Conservation (phyloP, 2,888 invertebrate species). For the Melipona beecheii region DNA sequence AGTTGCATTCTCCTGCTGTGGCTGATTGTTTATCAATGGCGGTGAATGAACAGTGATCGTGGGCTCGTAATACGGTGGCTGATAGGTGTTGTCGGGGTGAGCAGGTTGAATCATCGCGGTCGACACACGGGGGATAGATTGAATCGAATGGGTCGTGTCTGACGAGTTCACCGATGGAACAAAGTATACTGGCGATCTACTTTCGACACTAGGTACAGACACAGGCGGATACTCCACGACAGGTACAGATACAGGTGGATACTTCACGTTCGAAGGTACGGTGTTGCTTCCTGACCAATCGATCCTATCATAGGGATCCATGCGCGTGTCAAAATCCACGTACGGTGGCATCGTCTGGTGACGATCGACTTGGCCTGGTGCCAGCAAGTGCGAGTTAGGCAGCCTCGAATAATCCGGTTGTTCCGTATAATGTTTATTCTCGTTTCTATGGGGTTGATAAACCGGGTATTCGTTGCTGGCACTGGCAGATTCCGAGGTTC, state of each 20-base stretch:
- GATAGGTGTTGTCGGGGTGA: slow-evolving; percentile 23
- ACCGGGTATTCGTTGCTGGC: slow-evolving; percentile 6
- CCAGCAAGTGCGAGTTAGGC: slow-evolving; percentile 36
- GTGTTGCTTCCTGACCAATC: not conserved
- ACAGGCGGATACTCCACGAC: not conserved
- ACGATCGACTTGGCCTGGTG: slow-evolving; percentile 30
- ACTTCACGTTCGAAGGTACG: not conserved
- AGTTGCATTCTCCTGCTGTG: not conserved
- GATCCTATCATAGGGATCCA: not conserved
- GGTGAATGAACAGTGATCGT: slow-evolving; percentile 41
- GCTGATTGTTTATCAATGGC: slow-evolving; percentile 22
- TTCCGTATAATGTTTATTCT: slow-evolving; percentile 21
- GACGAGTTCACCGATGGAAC: not conserved
- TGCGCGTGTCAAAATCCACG: slow-evolving; percentile 26
- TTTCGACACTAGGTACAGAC: not conserved
- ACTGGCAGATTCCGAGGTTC: slow-evolving; percentile 19
- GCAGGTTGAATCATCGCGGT: slow-evolving; percentile 15
- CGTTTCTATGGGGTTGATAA: slow-evolving; percentile 27
- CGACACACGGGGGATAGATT: slow-evolving; percentile 13
- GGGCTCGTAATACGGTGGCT: slow-evolving; percentile 42
- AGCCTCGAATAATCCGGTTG: slow-evolving; percentile 23
- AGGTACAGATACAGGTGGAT: not conserved
- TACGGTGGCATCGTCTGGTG: slow-evolving; percentile 24
- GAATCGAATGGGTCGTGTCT: not conserved
- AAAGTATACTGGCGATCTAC: not conserved